phyloP scores from a whole-genome alignment of 53 echinoderm and acorn worm species.

The Pentamera pediparva region DNA sequence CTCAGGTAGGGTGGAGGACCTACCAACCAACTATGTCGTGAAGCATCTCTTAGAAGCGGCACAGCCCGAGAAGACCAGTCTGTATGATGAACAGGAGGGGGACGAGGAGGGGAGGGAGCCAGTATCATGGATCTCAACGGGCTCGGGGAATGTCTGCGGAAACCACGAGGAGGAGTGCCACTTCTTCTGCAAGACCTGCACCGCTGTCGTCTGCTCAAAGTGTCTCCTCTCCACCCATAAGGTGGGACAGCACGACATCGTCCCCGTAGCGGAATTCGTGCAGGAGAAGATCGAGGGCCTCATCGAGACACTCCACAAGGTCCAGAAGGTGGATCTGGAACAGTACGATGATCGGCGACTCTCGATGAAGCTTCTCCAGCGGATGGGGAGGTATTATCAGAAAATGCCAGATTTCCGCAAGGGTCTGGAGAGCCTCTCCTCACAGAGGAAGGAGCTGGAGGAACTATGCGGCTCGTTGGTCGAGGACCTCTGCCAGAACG shows the following conservation, averaged over 20 bases:
- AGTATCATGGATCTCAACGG: neutral
- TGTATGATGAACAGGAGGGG: neutral
- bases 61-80: neutral
- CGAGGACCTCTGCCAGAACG: constrained; percentile 5
- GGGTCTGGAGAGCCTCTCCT: neutral
- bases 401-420: constrained; percentile 11
- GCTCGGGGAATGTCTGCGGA: neutral
- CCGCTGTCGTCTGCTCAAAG: constrained; percentile 11
- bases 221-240: constrained; percentile 20
- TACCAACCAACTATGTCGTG: constrained; percentile 9
- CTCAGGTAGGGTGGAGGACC: neutral
- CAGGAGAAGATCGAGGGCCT: neutral
- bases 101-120: neutral
- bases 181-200: constrained; percentile 19
- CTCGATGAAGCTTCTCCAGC: neutral
- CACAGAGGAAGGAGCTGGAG: neutral
- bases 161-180: constrained; percentile 8
- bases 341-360: neutral
- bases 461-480: neutral
- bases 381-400: neutral
- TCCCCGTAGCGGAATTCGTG: neutral
- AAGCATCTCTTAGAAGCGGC: constrained; percentile 6
- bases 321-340: neutral
- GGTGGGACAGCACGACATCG: constrained; percentile 10
- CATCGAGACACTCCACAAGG: neutral